Percentiles rank a stretch among this genome's conserved stretches.
phyloP scores from a whole-genome alignment of 2,888 invertebrate genomes.

The Mechanitis mazaeus region DNA sequence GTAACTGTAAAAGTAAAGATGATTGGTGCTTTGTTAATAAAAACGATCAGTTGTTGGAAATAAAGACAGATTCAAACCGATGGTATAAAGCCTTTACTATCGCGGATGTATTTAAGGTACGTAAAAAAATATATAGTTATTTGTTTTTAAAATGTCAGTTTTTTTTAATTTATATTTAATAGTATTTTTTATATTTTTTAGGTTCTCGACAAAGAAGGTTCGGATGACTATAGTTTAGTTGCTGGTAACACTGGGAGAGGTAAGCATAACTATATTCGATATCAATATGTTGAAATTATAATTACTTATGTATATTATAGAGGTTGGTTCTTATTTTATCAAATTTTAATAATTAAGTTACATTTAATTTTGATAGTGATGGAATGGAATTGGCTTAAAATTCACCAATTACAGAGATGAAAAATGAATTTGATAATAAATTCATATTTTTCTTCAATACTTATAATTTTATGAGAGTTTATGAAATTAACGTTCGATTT shows the following conservation, averaged over 20 bases:
- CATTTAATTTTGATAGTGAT: too few relatives aligned
- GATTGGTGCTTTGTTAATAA: slow-evolving; percentile 57
- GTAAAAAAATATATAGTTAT: background rate
- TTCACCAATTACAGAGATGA: too few relatives aligned
- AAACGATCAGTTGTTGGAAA: slow-evolving; percentile 39
- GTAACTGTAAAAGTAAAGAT: slow-evolving; percentile 38
- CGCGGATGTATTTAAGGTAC: slow-evolving; percentile 74
- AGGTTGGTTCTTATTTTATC: too few relatives aligned
- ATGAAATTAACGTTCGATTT: too few relatives aligned
- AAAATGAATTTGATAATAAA: too few relatives aligned
- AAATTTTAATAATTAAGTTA: too few relatives aligned
- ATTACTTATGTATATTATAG: background rate
- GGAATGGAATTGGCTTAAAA: too few relatives aligned
- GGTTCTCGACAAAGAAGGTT: slow-evolving; percentile 65
- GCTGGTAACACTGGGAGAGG: slow-evolving; percentile 87
- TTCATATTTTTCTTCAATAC: too few relatives aligned
- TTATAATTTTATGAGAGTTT: too few relatives aligned
- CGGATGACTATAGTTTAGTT: slow-evolving; percentile 76
- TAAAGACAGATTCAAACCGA: slow-evolving; percentile 49
- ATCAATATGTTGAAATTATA: too few relatives aligned
- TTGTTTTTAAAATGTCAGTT: too few relatives aligned
- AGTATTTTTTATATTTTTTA: slow-evolving; percentile 28
- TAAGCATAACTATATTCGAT: slow-evolving; percentile 38
- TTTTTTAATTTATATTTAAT: too few relatives aligned
- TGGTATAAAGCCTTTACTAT: slow-evolving; percentile 78